Evolutionary conservation across 2,888 invertebrate species (phyloP).

Genomic region (Pollenia griseotomentosa): DNA sequence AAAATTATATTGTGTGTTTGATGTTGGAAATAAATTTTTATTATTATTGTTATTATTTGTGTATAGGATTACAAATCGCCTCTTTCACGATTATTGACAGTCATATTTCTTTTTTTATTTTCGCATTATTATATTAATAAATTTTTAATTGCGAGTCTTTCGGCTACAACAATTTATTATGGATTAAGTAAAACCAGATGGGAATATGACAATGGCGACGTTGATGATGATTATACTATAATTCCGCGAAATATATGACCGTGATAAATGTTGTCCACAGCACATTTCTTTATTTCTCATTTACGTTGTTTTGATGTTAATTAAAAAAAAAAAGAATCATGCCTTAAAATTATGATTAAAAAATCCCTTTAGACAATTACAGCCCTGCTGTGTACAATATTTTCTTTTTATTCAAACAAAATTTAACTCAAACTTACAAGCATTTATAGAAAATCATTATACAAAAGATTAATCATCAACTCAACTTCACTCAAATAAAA

Average conservation of each 20-base stretch:
- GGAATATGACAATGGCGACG: constrained; percentile 16
- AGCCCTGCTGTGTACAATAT: too few relatives aligned
- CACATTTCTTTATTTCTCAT: background rate
- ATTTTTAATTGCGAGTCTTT: background rate
- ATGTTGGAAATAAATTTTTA: constrained; percentile 28
- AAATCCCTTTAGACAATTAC: constrained; percentile 36
- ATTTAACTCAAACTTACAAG: background rate
- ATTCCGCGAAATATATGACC: constrained; percentile 20
- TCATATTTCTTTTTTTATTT: background rate
- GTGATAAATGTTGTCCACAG: constrained; percentile 1
- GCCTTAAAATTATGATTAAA: constrained; percentile 53
- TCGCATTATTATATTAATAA: background rate
- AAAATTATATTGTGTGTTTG: constrained; percentile 41
- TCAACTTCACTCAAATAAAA: constrained; percentile 35
- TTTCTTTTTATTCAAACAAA: too few relatives aligned
- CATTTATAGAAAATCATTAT: constrained; percentile 47
- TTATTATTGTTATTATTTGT: constrained; percentile 22
- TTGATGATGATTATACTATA: constrained; percentile 3
- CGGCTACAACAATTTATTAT: constrained; percentile 2
- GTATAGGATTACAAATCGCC: constrained; percentile 28
- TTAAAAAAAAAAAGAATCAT: constrained; percentile 38
- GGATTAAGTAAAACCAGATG: constrained; percentile 29
- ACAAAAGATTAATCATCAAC: constrained; percentile 59
- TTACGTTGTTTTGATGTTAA: constrained; percentile 19
- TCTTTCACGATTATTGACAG: background rate